phyloP scores from a whole-genome alignment of 2,797 vertebrate genomes.

The Petrocephalus schoutedeni region DNA sequence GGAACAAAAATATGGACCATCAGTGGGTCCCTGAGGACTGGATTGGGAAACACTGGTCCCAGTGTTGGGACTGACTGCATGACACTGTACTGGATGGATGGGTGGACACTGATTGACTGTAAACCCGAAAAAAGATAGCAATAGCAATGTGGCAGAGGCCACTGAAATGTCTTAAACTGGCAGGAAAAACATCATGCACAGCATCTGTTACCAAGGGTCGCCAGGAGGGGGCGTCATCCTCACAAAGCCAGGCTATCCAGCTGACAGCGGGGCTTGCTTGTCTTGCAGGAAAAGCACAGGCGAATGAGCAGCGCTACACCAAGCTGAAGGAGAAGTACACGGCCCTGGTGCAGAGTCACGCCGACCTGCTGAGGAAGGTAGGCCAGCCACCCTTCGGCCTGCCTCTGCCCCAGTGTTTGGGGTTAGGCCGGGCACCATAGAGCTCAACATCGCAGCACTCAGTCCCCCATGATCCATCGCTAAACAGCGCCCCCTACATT shows the following conservation, averaged over 20 bases:
- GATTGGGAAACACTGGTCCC: background rate
- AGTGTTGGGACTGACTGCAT: background rate
- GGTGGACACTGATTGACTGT: background rate
- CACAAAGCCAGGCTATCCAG: background rate
- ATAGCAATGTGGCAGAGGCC: background rate
- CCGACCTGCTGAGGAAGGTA: conserved; percentile 90
- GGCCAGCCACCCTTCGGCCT: background rate
- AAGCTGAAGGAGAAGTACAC: conserved; percentile 95
- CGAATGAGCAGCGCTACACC: conserved; percentile 80
- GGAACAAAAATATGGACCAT: background rate
- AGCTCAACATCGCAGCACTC: background rate
- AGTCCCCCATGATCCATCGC: no score
- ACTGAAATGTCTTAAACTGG: background rate
- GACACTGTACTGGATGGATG: background rate
- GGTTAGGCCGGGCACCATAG: background rate
- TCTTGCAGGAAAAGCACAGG: conserved; percentile 76
- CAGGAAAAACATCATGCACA: background rate
- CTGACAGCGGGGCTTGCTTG: background rate
- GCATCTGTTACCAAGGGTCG: background rate
- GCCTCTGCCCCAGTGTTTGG: background rate
- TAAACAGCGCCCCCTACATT: background rate
- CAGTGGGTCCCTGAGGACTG: background rate
- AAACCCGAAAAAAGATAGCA: background rate
- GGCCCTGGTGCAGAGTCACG: conserved; percentile 85
- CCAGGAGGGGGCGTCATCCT: background rate